Conservation (phyloP, 2,888 invertebrate species). For the Sinodicranocentrus sp. region DNA sequence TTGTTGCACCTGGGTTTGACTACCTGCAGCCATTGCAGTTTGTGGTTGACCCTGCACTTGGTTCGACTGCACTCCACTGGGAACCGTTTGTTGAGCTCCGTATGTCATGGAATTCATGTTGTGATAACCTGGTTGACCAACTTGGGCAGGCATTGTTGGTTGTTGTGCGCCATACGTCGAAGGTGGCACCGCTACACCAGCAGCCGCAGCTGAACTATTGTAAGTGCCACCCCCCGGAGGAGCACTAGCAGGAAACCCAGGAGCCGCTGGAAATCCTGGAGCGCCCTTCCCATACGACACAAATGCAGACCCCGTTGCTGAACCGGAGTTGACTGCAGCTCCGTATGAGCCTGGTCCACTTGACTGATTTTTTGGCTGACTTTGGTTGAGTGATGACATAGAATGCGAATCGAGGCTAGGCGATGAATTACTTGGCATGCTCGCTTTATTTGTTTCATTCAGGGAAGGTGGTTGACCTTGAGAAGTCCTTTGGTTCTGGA, state of each 20-base stretch:
- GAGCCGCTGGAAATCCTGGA: conserved; percentile 75
- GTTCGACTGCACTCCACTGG: conserved; percentile 68
- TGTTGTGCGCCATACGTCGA: conserved; percentile 69
- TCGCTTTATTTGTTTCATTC: conserved; percentile 48
- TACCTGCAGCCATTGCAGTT: conserved; percentile 60
- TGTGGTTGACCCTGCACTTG: conserved; percentile 66
- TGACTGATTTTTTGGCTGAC: conserved; percentile 70
- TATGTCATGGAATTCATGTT: conserved; percentile 70
- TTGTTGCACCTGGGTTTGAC: conserved; percentile 58
- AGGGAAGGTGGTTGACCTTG: conserved; percentile 51
- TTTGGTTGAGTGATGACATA: conserved; percentile 66
- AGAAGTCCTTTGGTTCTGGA: conserved; percentile 75
- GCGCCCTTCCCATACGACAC: conserved; percentile 74
- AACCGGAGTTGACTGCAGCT: conserved; percentile 68
- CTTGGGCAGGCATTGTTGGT: conserved; percentile 64
- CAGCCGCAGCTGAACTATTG: conserved; percentile 58
- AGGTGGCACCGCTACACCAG: conserved; percentile 46
- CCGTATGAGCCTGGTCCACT: conserved; percentile 71
- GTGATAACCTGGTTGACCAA: conserved; percentile 66
- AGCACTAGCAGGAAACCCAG: conserved; percentile 73
- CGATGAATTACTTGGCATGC: conserved; percentile 59
- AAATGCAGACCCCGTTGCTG: conserved; percentile 75
- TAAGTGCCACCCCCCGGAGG: conserved; percentile 62
- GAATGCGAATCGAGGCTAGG: conserved; percentile 66
- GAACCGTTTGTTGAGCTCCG: conserved; percentile 69